Percentiles rank a stretch among this genome's conserved stretches.
These are phyloP conservation scores for Elanus axillaris DNA, from an alignment of 2,113 vertebrate genomes.

Conservation along the genomic window DNA sequence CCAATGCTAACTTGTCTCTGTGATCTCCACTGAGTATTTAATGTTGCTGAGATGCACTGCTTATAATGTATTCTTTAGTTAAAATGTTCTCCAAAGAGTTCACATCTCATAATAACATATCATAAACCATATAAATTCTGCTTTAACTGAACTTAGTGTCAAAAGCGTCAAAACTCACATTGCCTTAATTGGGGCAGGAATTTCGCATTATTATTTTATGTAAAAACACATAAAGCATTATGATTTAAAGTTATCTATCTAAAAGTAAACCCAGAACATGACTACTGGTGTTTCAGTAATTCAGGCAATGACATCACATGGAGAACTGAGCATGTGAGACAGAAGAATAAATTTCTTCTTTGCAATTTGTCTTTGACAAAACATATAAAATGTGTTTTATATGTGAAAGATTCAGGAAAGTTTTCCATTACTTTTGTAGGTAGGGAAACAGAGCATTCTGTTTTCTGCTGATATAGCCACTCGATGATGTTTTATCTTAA, in stretches of 20 bases:
- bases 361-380: neutral
- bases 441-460: neutral
- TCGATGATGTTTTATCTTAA: neutral
- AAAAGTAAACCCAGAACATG: neutral
- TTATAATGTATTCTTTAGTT: neutral
- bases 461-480: neutral
- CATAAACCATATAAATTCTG: neutral
- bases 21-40: neutral
- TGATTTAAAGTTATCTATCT: neutral
- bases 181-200: neutral
- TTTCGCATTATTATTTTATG: neutral
- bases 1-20: neutral
- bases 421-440: neutral
- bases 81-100: neutral
- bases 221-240: neutral
- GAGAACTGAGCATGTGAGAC: neutral
- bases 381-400: neutral
- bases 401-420: neutral
- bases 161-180: neutral
- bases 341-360: neutral
- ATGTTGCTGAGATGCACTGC: neutral
- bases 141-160: neutral
- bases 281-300: neutral
- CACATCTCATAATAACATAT: neutral
- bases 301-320: neutral